A percentile compares a stretch with the other conserved stretches of the same genome.
phyloP scores from a whole-genome alignment of 2,888 invertebrate genomes.

The Metalampra italica region DNA sequence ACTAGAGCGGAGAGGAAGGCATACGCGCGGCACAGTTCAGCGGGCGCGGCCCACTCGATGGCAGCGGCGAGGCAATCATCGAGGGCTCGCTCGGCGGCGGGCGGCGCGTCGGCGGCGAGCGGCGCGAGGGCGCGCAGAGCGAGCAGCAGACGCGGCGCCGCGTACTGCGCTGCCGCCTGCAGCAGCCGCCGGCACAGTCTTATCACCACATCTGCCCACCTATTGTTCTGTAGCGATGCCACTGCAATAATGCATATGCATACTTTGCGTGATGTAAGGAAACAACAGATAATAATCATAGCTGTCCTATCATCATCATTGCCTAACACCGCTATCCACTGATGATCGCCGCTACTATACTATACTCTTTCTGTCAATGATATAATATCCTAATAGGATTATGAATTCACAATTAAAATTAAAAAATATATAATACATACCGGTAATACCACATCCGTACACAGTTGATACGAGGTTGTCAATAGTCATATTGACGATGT shows the following conservation, averaged over 20 bases:
- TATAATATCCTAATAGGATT: too few species aligned
- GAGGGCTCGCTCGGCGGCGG: constrained; percentile 59
- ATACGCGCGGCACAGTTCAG: constrained; percentile 90
- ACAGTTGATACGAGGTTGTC: constrained; percentile 91
- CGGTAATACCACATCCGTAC: constrained; percentile 85
- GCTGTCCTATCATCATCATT: neutral
- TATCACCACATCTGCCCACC: constrained; percentile 91
- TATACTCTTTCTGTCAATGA: too few species aligned
- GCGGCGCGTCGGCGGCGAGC: constrained; percentile 29
- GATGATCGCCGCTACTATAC: too few species aligned
- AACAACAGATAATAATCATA: too few species aligned
- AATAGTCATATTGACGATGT: constrained; percentile 86
- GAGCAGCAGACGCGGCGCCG: constrained; percentile 87
- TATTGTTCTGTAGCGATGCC: constrained; percentile 85
- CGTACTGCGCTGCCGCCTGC: constrained; percentile 88
- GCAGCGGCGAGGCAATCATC: constrained; percentile 89
- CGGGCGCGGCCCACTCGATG: constrained; percentile 87
- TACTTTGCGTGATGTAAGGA: too few species aligned
- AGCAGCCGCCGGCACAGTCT: constrained; percentile 88
- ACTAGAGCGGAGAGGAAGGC: constrained; percentile 55
- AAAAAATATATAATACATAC: too few species aligned
- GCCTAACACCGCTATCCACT: neutral
- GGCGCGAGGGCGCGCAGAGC: constrained; percentile 84
- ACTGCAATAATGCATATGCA: constrained; percentile 30
- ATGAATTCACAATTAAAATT: too few species aligned